Conservation (phyloP, 37 sponge, comb jelly and placozoan species). For the Halichondria panicea region DNA sequence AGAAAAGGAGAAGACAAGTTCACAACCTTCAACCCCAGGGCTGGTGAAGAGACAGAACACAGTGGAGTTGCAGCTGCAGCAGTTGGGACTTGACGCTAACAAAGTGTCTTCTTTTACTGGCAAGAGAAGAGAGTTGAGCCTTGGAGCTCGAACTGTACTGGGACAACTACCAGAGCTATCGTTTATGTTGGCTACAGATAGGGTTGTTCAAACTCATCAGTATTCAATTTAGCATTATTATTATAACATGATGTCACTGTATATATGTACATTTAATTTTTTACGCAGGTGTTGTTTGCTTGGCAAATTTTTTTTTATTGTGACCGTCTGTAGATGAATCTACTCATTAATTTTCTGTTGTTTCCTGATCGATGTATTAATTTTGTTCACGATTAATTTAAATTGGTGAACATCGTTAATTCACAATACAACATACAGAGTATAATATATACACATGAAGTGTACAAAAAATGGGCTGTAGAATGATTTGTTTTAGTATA, state of each 20-base stretch:
- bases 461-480: too few relatives aligned
- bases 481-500: too few relatives aligned
- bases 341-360: too few relatives aligned
- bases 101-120: slow-evolving; percentile 7
- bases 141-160: slow-evolving; percentile 30
- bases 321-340: too few relatives aligned
- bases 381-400: too few relatives aligned
- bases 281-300: background rate
- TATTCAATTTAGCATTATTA: slow-evolving; percentile 1
- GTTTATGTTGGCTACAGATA: slow-evolving; percentile 62
- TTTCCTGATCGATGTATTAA: too few relatives aligned
- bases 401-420: too few relatives aligned
- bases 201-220: background rate
- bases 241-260: background rate
- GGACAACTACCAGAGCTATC: slow-evolving; percentile 65
- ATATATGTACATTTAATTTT: background rate
- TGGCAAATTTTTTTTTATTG: background rate
- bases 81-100: slow-evolving; percentile 44
- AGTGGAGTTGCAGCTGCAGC: slow-evolving; percentile 26
- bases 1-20: background rate
- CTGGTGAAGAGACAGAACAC: slow-evolving; percentile 1
- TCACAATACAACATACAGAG: too few relatives aligned
- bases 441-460: background rate
- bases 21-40: slow-evolving; percentile 11
- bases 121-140: slow-evolving; percentile 23